Percentiles rank a stretch among this genome's conserved stretches.
These are phyloP conservation scores for Fistularia tabacaria DNA, from an alignment of 2,797 vertebrate genomes.

Conservation along the genomic window DNA sequence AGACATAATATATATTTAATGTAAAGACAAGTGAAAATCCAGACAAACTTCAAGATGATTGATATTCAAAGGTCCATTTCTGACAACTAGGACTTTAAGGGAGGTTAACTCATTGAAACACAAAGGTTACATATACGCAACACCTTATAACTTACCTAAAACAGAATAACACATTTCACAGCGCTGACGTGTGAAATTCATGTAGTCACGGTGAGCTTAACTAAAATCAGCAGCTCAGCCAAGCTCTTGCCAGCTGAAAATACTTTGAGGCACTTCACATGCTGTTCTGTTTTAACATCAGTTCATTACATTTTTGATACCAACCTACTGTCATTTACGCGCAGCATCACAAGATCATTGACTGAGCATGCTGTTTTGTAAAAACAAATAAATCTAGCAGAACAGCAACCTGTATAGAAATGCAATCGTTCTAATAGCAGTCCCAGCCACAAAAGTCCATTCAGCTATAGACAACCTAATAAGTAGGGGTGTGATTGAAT, in stretches of 20 bases:
- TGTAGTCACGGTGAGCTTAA: no score
- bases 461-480: conserved; percentile 69
- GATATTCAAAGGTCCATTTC: no score
- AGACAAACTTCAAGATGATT: no score
- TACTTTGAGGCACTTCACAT: conserved; percentile 14
- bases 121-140: no score
- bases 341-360: conserved; percentile 58
- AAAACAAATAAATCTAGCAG: conserved; percentile 67
- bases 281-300: conserved; percentile 11
- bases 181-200: no score
- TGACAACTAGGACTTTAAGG: no score
- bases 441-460: conserved; percentile 57
- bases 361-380: conserved; percentile 58
- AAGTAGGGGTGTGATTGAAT: conserved; percentile 66
- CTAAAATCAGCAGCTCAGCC: no score
- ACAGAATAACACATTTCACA: no score
- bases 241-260: conserved; percentile 3
- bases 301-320: conserved; percentile 44
- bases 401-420: conserved; percentile 57
- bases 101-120: no score
- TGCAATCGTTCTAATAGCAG: conserved; percentile 75
- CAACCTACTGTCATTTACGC: conserved; percentile 43
- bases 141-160: no score
- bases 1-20: no score
- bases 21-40: no score